Conservation (phyloP, 2,797 vertebrate species). For the Amblyraja radiata region DNA sequence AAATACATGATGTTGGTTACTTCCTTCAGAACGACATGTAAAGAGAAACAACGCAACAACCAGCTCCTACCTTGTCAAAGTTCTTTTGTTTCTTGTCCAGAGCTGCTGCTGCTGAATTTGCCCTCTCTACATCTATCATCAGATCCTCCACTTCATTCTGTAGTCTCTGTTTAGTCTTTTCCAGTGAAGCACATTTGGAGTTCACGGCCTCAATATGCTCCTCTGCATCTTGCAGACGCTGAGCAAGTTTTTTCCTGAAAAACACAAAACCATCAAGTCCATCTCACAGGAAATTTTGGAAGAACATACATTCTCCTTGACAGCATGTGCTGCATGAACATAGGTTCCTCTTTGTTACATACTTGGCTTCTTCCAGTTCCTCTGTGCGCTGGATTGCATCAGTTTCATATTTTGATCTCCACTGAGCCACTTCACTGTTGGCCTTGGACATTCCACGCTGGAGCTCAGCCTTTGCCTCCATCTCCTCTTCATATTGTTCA, state of each 20-base stretch:
- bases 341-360: neutral
- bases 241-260: constrained; percentile 78
- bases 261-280: constrained; percentile 11
- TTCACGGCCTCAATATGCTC: constrained; percentile 83
- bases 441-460: constrained; percentile 80
- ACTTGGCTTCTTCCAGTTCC: constrained; percentile 69
- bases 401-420: constrained; percentile 83
- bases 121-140: constrained; percentile 82
- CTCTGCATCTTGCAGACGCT: constrained; percentile 82
- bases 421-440: constrained; percentile 75
- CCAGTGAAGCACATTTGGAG: constrained; percentile 82
- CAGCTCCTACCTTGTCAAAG: constrained; percentile 52
- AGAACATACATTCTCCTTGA: neutral
- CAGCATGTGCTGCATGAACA: neutral
- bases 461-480: constrained; percentile 77
- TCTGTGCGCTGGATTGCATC: constrained; percentile 70
- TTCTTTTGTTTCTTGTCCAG: constrained; percentile 83
- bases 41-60: constrained; percentile 40
- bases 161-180: constrained; percentile 89
- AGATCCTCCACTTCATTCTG: constrained; percentile 90
- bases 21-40: neutral
- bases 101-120: constrained; percentile 73
- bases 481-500: constrained; percentile 72
- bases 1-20: neutral
- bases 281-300: neutral